These are phyloP conservation scores for Leuciscus idus DNA, from an alignment of 2,113 vertebrate species.

Conservation along the genomic window DNA sequence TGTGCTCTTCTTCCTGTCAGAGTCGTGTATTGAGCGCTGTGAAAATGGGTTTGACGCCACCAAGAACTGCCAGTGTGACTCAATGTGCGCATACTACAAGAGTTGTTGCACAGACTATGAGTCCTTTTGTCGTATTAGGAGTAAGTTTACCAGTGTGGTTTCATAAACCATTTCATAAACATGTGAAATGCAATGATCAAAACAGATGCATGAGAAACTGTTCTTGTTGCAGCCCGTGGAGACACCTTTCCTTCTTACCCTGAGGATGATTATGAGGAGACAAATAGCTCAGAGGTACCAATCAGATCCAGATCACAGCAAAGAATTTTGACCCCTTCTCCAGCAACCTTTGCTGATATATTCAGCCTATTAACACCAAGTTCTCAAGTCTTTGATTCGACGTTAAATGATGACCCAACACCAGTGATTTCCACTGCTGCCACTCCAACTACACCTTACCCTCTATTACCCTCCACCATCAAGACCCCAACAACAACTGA, in stretches of 20 bases:
- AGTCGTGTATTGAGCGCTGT: constrained; percentile 86
- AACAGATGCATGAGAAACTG: background rate
- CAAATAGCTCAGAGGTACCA: constrained; percentile 45
- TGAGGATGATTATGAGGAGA: constrained; percentile 81
- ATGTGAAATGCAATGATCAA: background rate
- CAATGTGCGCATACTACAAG: constrained; percentile 88
- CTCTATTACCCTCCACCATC: background rate
- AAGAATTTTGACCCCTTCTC: background rate
- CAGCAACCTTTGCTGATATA: background rate
- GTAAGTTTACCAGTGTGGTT: constrained; percentile 69
- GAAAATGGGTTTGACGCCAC: constrained; percentile 78
- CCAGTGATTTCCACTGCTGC: background rate
- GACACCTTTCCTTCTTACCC: constrained; percentile 84
- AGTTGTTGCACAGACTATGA: constrained; percentile 91
- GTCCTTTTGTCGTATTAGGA: constrained; percentile 75
- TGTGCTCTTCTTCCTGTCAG: constrained; percentile 66
- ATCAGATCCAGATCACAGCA: background rate
- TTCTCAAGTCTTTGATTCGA: background rate
- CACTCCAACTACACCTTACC: background rate
- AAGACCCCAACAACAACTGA: background rate
- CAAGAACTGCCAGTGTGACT: constrained; percentile 90
- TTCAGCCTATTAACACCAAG: background rate
- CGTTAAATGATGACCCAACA: background rate
- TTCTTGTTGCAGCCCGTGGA: constrained; percentile 79
- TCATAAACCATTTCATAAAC: background rate